Percentiles rank a stretch among this genome's conserved stretches.
Conservation (phyloP, 2,113 vertebrate species). For the Sorex fumeus region DNA sequence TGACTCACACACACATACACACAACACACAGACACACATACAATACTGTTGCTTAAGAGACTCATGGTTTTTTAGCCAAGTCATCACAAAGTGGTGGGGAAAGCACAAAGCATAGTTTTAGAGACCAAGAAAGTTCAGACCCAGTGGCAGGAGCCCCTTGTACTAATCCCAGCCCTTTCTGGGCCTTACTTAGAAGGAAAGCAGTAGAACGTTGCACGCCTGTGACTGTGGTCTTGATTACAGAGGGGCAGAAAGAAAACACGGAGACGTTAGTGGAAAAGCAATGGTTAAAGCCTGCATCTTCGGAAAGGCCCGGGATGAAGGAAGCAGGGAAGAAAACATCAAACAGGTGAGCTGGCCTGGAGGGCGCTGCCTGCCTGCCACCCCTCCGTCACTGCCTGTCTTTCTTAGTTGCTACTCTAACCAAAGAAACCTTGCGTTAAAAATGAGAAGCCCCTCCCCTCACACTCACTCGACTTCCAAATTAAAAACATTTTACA, state of each 20-base stretch:
- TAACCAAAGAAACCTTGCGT: slow-evolving; percentile 81
- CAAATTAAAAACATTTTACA: slow-evolving; percentile 94
- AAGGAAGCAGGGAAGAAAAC: slow-evolving; percentile 71
- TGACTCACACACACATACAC: no score
- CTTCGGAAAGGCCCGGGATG: slow-evolving; percentile 45
- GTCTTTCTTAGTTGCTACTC: slow-evolving; percentile 64
- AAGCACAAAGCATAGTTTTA: background rate
- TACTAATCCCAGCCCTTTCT: background rate
- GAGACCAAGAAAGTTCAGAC: background rate
- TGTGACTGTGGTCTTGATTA: background rate
- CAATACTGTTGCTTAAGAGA: background rate
- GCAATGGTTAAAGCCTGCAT: background rate
- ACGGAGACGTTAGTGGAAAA: background rate
- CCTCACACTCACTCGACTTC: slow-evolving; percentile 89
- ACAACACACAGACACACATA: background rate
- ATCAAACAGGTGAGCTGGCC: slow-evolving; percentile 76
- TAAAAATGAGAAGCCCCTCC: slow-evolving; percentile 84
- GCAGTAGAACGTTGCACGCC: background rate
- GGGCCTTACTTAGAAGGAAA: background rate
- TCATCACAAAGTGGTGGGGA: background rate
- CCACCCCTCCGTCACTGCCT: slow-evolving; percentile 41
- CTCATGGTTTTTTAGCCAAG: background rate
- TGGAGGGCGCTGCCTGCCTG: slow-evolving; percentile 43
- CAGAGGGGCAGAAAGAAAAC: background rate
- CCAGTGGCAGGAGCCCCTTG: background rate